These are phyloP conservation scores for Etheostoma nigrum DNA, from an alignment of 2,797 vertebrate genomes.

Conservation along the genomic window DNA sequence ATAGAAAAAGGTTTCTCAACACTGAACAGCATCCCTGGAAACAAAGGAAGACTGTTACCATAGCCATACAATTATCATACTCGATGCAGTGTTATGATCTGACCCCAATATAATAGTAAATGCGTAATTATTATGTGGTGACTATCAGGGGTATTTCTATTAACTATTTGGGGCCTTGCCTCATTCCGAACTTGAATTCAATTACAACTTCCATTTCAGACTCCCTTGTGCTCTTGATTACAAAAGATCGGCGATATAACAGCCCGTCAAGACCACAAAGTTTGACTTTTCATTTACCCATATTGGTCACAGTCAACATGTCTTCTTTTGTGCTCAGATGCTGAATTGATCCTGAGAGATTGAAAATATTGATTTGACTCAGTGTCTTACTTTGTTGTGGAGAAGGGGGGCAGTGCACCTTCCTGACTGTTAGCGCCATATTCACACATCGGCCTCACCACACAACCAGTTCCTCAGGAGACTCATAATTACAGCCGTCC, in stretches of 20 bases:
- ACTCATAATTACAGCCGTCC: constrained; percentile 96
- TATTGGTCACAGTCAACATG: constrained; percentile 93
- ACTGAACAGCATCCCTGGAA: constrained; percentile 57
- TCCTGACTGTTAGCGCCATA: constrained; percentile 89
- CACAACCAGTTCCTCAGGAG: constrained; percentile 92
- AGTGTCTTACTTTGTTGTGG: constrained; percentile 89
- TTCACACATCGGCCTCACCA: constrained; percentile 95
- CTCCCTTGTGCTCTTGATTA: constrained; percentile 43
- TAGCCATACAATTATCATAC: constrained; percentile 42
- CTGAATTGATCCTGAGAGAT: constrained; percentile 98
- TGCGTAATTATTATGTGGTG: constrained; percentile 21
- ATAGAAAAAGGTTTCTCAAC: constrained; percentile 59
- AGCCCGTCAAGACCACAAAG: constrained; percentile 80
- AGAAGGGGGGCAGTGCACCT: constrained; percentile 74
- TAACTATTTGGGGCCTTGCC: constrained; percentile 14
- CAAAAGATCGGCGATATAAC: constrained; percentile 45
- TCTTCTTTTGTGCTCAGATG: constrained; percentile 94
- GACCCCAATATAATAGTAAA: constrained; percentile 29
- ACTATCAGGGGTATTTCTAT: constrained; percentile 29
- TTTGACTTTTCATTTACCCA: constrained; percentile 98
- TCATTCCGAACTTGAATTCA: constrained; percentile 34
- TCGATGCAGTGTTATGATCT: constrained; percentile 31
- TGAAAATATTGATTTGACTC: constrained; percentile 99
- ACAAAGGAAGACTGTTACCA: constrained; percentile 51
- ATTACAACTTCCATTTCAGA: constrained; percentile 34